Conservation (phyloP, 2,113 vertebrate species). For the Eurystomus gularis region DNA sequence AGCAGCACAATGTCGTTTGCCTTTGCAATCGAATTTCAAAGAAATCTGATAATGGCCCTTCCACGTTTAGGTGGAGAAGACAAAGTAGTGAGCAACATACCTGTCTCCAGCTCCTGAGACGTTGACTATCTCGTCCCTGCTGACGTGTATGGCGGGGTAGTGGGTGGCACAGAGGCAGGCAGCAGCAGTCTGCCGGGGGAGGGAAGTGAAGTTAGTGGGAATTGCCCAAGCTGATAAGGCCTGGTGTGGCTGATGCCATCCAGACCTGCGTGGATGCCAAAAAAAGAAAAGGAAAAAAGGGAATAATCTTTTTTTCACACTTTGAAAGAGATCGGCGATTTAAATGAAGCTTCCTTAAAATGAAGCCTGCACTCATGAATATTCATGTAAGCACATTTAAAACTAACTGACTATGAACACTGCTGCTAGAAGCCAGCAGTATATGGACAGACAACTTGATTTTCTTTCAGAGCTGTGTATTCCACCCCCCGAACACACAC, state of each 20-base stretch:
- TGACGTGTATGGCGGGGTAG: constrained; percentile 78
- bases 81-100: constrained; percentile 52
- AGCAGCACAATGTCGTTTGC: not conserved
- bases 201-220: not conserved
- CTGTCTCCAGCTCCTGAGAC: constrained; percentile 92
- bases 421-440: not conserved
- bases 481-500: not conserved
- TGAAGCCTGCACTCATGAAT: constrained; percentile 4
- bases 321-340: not conserved
- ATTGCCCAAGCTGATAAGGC: not conserved
- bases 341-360: constrained; percentile 23
- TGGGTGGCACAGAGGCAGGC: constrained; percentile 78
- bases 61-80: not conserved
- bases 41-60: not conserved
- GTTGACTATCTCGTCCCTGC: constrained; percentile 77
- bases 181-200: constrained; percentile 49
- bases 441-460: not conserved
- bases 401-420: not conserved
- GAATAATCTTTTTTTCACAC: not conserved
- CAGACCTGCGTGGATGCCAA: not conserved
- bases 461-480: not conserved
- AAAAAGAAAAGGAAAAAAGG: not conserved
- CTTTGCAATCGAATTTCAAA: not conserved
- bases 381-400: not conserved
- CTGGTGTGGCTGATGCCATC: not conserved